These are phyloP conservation scores for Patagioenas fasciata DNA, from an alignment of 2,113 vertebrate species.

Conservation along the genomic window DNA sequence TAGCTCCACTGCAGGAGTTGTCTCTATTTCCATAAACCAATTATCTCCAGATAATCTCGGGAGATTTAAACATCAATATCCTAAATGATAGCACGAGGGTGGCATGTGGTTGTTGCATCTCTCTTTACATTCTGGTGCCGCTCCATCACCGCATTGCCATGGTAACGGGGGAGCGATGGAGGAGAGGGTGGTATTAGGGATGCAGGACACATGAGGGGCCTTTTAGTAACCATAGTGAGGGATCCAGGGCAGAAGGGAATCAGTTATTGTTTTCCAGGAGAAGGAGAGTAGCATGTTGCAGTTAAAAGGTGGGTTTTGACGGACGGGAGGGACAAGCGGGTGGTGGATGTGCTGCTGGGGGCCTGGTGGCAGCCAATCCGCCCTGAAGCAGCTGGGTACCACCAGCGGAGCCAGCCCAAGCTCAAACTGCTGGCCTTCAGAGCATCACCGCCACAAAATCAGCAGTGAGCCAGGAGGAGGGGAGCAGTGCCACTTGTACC, in stretches of 20 bases:
- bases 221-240: constrained; percentile 57
- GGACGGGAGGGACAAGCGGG: background rate
- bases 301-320: background rate
- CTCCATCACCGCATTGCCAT: constrained; percentile 54
- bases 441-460: background rate
- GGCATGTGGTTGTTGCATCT: background rate
- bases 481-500: background rate
- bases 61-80: constrained; percentile 59
- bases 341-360: background rate
- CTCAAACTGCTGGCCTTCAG: background rate
- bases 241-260: constrained; percentile 16
- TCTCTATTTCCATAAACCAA: constrained; percentile 75
- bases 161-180: constrained; percentile 27
- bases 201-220: constrained; percentile 39
- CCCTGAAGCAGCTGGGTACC: fast-evolving
- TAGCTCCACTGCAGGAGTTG: background rate
- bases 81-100: constrained; percentile 17
- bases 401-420: background rate
- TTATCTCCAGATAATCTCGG: constrained; percentile 53
- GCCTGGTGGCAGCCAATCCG: background rate
- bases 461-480: background rate
- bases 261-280: background rate
- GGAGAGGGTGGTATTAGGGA: background rate
- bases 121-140: constrained; percentile 13
- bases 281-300: background rate